Conservation (phyloP, 2,113 vertebrate genomes). For the Hipposideros armiger region DNA sequence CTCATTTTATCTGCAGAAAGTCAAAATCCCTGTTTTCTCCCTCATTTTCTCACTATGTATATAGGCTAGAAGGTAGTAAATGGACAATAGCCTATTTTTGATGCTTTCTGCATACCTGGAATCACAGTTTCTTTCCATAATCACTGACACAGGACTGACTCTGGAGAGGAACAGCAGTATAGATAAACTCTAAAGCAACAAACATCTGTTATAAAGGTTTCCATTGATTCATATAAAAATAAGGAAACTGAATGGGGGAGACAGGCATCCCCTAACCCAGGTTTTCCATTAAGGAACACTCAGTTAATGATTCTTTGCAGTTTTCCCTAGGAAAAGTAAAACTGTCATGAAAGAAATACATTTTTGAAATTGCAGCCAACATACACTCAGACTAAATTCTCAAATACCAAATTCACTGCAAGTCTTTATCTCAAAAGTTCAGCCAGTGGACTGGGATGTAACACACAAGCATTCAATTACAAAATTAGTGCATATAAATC, state of each 20-base stretch:
- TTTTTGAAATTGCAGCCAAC: conserved; percentile 73
- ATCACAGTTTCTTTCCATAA: neutral
- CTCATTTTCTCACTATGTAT: conserved; percentile 37
- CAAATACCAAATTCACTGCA: conserved; percentile 59
- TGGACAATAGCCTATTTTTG: neutral
- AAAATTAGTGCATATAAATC: conserved; percentile 75
- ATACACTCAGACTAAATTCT: conserved; percentile 74
- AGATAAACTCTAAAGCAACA: conserved; percentile 54
- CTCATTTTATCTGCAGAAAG: conserved; percentile 63
- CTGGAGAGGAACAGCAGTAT: conserved; percentile 64
- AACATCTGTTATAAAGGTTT: conserved; percentile 58
- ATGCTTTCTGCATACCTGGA: conserved; percentile 55
- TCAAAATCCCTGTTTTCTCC: conserved; percentile 41
- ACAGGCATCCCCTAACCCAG: conserved; percentile 4
- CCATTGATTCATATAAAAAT: conserved; percentile 55
- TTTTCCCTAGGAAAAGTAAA: conserved; percentile 61
- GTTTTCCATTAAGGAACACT: conserved; percentile 76
- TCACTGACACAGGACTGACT: conserved; percentile 47
- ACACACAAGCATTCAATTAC: conserved; percentile 70
- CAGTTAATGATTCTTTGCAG: conserved; percentile 58
- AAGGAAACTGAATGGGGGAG: conserved; percentile 23
- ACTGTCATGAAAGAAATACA: conserved; percentile 61
- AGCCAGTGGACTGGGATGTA: conserved; percentile 60
- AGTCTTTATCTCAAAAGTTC: conserved; percentile 73
- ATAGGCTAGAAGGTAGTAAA: conserved; percentile 1